phyloP scores from a whole-genome alignment of 2,113 vertebrate species.

The Aramus guarauna region DNA sequence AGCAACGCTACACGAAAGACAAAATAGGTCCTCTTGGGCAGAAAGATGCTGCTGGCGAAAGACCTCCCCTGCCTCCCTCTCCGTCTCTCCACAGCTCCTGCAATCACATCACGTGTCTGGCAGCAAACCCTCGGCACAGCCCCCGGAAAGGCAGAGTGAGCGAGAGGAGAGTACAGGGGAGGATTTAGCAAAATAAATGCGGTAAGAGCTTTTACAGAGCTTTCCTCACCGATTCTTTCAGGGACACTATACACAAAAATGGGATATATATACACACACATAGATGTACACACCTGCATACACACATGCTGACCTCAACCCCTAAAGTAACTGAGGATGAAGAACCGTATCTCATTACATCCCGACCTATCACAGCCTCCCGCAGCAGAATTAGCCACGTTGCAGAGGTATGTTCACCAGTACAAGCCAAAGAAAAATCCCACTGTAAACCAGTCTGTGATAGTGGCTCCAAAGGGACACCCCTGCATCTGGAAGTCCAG shows the following conservation, averaged over 20 bases:
- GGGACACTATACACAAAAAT: background rate
- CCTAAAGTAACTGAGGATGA: background rate
- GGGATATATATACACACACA: background rate
- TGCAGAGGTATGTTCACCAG: background rate
- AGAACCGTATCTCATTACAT: background rate
- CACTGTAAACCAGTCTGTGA: background rate
- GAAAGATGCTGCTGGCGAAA: background rate
- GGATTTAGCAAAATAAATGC: background rate
- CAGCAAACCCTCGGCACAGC: background rate
- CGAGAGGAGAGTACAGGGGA: background rate
- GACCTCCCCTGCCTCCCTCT: background rate
- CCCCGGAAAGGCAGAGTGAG: background rate
- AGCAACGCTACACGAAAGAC: background rate
- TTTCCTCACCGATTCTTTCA: background rate
- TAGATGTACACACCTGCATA: too few relatives aligned
- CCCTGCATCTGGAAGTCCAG: background rate
- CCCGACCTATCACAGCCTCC: background rate
- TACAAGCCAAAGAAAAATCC: background rate
- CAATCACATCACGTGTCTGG: background rate
- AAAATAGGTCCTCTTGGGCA: background rate
- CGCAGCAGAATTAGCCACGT: background rate
- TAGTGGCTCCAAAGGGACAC: fast-evolving
- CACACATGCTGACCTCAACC: background rate
- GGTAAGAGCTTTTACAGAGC: background rate
- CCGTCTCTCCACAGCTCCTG: background rate